These are phyloP conservation scores for Danio tinwini DNA, from an alignment of 2,797 vertebrate species.

Conservation along the genomic window DNA sequence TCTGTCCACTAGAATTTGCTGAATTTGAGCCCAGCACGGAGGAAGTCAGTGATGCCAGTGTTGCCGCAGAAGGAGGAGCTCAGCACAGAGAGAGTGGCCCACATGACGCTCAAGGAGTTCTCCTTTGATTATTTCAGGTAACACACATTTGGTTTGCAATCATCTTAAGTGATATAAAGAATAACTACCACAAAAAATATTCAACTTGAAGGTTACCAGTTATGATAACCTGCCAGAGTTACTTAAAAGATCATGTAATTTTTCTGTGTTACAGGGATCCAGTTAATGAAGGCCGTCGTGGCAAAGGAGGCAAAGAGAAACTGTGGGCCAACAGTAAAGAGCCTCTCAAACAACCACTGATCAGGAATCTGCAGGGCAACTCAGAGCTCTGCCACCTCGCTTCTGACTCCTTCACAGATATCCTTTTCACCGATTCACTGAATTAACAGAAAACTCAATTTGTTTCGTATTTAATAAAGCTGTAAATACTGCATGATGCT, in stretches of 20 bases:
- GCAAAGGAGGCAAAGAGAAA: conserved; percentile 75
- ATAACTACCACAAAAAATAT: not conserved
- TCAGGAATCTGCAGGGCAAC: conserved; percentile 77
- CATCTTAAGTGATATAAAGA: not conserved
- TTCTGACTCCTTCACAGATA: conserved; percentile 90
- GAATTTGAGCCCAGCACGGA: conserved; percentile 79
- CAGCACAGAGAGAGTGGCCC: conserved; percentile 75
- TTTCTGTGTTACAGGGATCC: conserved; percentile 62
- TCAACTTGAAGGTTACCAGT: not conserved
- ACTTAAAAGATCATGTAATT: not conserved
- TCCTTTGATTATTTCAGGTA: conserved; percentile 92
- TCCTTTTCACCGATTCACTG: conserved; percentile 75
- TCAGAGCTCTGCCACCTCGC: conserved; percentile 82
- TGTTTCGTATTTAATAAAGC: not conserved
- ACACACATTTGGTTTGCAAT: not conserved
- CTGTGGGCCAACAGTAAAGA: conserved; percentile 87
- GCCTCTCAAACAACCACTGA: conserved; percentile 87
- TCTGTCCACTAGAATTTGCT: conserved; percentile 73
- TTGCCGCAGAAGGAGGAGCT: conserved; percentile 46
- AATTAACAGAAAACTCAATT: not conserved
- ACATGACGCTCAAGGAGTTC: conserved; percentile 89
- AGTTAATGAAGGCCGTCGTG: conserved; percentile 74
- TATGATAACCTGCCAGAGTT: not conserved
- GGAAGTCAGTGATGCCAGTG: conserved; percentile 63
- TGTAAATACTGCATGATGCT: not conserved